Base-by-base conservation (phyloP, 2,113 vertebrate genomes). In the Microtus richardsoni region DNA sequence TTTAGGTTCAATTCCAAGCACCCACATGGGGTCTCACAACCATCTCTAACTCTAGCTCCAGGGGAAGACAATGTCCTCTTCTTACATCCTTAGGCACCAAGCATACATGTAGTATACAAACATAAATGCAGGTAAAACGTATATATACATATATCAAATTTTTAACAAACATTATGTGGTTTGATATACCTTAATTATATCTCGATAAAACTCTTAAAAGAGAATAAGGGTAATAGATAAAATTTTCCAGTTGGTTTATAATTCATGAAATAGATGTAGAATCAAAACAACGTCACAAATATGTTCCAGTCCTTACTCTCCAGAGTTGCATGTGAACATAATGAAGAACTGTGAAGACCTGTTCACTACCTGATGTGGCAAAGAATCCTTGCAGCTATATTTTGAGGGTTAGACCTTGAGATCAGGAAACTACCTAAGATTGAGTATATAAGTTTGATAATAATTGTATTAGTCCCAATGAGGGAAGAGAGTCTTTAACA, bases 181-280 rank as follows among this genome's bases (percentile, higher is more conserved):
- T 82, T 88, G n/a, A 66, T 84, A 16, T 39, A 39, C 11, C 54
- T 83, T 16, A 77, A 58, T 80, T 88, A 52, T 30, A 79, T 30
- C 8, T 17, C 11, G 75, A 47, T 92, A 91, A 77, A 94, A 44
- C 47, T 97, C 36, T 80, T 58, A 91, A 92, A 41, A 82, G 52
- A 91, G 74, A 73, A 89, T 90, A 93, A 41, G 73, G 75, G 1
- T 30, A 68, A 47, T 26, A 73, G 74, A 91, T 39, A 87, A 85
- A 70, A 60, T 5, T 47, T 93, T 95, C 11, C 49, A 75, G 6
- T 11, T 49, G 22, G 13, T 52, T 91, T 94, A 10, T 33, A 89
- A 62, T 62, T 92, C 44, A 39, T 68, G 54, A 60, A 82, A 8
- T 6, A 26, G 62, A 21, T 54, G 9, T 28, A 10, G 47, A 82